These are phyloP conservation scores for Achlya flavicornis DNA, from an alignment of 2,888 invertebrate species.

Conservation along the genomic window DNA sequence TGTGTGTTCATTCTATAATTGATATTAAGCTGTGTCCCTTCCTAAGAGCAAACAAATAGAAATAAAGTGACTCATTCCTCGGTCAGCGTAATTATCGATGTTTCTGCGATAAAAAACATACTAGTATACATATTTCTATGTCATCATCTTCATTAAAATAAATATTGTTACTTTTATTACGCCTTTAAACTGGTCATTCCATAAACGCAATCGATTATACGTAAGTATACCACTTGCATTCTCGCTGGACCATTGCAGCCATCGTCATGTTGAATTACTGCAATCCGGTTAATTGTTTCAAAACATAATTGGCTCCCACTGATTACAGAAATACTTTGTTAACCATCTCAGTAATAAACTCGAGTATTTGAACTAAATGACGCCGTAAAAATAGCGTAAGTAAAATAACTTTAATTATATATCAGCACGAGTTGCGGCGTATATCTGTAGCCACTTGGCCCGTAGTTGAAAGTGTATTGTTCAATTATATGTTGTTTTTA, in stretches of 20 bases:
- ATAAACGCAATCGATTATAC: too few relatives aligned
- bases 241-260: slow-evolving; percentile 26
- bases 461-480: not conserved
- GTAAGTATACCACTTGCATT: slow-evolving; percentile 12
- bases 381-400: slow-evolving; percentile 6
- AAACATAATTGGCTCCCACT: slow-evolving; percentile 35
- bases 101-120: too few relatives aligned
- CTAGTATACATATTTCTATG: too few relatives aligned
- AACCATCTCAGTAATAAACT: slow-evolving; percentile 20
- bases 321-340: slow-evolving; percentile 35
- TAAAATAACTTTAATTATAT: not conserved
- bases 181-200: too few relatives aligned
- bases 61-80: too few relatives aligned
- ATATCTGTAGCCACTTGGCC: not conserved
- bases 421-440: not conserved
- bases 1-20: too few relatives aligned
- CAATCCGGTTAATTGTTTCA: slow-evolving; percentile 42
- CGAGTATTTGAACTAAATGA: not conserved
- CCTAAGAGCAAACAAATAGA: too few relatives aligned
- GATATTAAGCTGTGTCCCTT: too few relatives aligned
- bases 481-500: slow-evolving; percentile 29
- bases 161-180: too few relatives aligned
- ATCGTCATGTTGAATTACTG: slow-evolving; percentile 36
- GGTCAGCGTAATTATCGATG: too few relatives aligned
- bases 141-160: too few relatives aligned